A percentile compares a stretch with the other conserved stretches of the same genome.
Evolutionary conservation across 2,113 vertebrate genomes (phyloP).

Genomic region (Trogon surrucura): DNA sequence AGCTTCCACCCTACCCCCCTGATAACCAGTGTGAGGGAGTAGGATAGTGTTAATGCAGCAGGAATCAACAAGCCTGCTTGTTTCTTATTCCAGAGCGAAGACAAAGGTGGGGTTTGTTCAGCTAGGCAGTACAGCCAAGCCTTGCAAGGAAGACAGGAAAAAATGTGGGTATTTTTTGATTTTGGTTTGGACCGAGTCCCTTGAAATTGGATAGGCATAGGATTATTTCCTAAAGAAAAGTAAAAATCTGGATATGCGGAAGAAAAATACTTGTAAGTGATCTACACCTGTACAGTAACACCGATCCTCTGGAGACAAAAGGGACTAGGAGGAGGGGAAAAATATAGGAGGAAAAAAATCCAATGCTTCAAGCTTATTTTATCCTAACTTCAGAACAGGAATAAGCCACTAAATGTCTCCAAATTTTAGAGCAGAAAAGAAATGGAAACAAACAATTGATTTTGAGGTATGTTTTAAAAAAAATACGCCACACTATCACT

Average conservation of each 20-base stretch:
- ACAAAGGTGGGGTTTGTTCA: conserved; percentile 56
- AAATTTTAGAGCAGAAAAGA: background rate
- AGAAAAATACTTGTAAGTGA: background rate
- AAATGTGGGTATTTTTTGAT: background rate
- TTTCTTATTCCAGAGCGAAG: background rate
- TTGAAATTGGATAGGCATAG: background rate
- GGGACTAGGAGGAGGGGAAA: background rate
- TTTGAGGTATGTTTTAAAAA: background rate
- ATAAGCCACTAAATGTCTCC: background rate
- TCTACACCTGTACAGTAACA: background rate
- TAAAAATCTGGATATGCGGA: background rate
- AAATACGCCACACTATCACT: background rate
- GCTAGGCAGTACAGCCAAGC: background rate
- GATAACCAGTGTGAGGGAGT: background rate
- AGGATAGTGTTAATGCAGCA: background rate
- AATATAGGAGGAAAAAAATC: background rate
- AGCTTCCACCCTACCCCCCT: background rate
- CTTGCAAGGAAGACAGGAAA: background rate
- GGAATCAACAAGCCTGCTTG: conserved; percentile 46
- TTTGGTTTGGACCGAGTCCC: background rate
- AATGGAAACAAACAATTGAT: background rate
- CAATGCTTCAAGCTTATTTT: background rate
- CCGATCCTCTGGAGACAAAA: background rate
- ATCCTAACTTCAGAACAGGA: background rate
- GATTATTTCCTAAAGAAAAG: background rate